Evolutionary conservation across 2,113 vertebrate genomes (phyloP).

Genomic region (Tupaia chinensis): DNA sequence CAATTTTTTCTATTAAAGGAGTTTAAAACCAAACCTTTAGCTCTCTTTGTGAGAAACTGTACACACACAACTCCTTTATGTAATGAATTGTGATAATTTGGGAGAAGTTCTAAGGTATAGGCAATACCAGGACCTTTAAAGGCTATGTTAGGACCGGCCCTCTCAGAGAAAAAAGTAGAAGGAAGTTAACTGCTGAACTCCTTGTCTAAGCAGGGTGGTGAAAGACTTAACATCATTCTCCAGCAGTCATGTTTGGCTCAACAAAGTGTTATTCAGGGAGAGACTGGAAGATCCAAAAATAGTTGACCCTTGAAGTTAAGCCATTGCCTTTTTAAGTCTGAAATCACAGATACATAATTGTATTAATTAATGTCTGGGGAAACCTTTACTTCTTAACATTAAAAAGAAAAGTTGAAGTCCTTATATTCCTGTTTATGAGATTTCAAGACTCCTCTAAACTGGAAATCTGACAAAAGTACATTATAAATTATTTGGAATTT

Average conservation of each 20-base stretch:
- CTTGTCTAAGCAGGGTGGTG: not conserved
- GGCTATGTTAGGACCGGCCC: not conserved
- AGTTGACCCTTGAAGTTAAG: slow-evolving; percentile 52
- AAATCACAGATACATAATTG: slow-evolving; percentile 42
- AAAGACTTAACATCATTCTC: not conserved
- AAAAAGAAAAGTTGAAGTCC: not conserved
- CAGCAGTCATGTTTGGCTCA: slow-evolving; percentile 36
- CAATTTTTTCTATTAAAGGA: slow-evolving; percentile 14
- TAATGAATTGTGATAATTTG: slow-evolving; percentile 44
- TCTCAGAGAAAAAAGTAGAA: slow-evolving; percentile 35
- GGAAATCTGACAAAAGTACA: slow-evolving; percentile 59
- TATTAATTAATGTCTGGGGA: slow-evolving; percentile 53
- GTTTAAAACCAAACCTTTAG: not conserved
- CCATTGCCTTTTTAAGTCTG: slow-evolving; percentile 65
- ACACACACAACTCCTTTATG: slow-evolving; percentile 29
- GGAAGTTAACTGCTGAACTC: not conserved
- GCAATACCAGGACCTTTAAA: slow-evolving; percentile 11
- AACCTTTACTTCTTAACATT: slow-evolving; percentile 55
- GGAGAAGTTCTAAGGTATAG: slow-evolving; percentile 3
- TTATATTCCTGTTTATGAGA: slow-evolving; percentile 66
- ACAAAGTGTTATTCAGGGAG: slow-evolving; percentile 48
- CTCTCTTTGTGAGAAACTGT: slow-evolving; percentile 45
- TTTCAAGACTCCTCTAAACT: slow-evolving; percentile 69
- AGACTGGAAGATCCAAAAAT: slow-evolving; percentile 44
- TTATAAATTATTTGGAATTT: slow-evolving; percentile 72